Evolutionary conservation across 2,113 vertebrate genomes (phyloP), one percentile per base, ranked within the genome.

Genomic region (Larimichthys polyactis): DNA sequence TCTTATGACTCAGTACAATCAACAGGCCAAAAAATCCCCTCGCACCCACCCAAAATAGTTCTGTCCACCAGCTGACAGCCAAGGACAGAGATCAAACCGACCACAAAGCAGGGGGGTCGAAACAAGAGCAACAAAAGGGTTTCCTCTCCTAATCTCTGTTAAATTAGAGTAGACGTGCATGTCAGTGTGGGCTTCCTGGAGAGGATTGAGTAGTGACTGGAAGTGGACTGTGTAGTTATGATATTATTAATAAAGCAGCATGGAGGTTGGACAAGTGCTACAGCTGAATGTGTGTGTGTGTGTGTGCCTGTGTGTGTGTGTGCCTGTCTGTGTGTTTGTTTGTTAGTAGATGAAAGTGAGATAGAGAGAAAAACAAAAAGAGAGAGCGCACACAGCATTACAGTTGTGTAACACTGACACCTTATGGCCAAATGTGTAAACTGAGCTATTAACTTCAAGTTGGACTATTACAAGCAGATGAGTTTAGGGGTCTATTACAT

Each of bases 361-460:
- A 71, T 4, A 66, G 29, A 27, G 15, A 51, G 22, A 40, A n/a
- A 9, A 2, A 57, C 0, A 62, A 9, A 52, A 1, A 46, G 36
- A 19, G 0, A 1, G 2, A 11, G 40, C 11, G 29, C 54, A 6
- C 16, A n/a, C 5, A 48, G 64, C 4, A 2, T 5, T 24, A 75
- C 15, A 75, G 66, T 46, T 89, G 81, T 91, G 24, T 20, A 81
- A 90, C 82, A 88, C 82, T 90, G 93, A 89, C 92, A 90, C 88
- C 92, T 85, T 83, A 89, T 89, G 92, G 78, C n/a, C 58, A 63
- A 10, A 69, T 70, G 14, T 16, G 44, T 9, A 43, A 85, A 71
- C n/a, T 67, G 9, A 6, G 2, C 29, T 10, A 36, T 17, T 65
- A 14, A 48, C 3, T 15, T 51, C 6, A 52, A n/a, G 4, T 24